Conservation (phyloP, 2,797 vertebrate genomes). For the Gymnopithys bicolor region DNA sequence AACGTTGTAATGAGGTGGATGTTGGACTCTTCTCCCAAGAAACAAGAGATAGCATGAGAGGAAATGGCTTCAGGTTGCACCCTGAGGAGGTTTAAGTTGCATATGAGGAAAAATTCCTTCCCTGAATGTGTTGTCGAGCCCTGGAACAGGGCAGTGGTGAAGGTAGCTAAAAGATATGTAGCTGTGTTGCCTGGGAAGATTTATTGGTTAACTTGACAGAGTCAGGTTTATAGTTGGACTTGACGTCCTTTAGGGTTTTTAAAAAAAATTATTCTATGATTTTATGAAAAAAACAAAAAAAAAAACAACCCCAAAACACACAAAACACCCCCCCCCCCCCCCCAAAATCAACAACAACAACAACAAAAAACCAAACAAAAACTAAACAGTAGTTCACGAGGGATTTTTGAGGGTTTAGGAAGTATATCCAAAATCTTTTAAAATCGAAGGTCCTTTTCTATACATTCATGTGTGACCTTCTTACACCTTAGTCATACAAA, state of each 20-base stretch:
- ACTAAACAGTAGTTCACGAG: rapidly evolving
- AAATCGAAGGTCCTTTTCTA: background rate
- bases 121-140: background rate
- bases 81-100: background rate
- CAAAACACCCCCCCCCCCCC: too few relatives aligned
- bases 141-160: background rate
- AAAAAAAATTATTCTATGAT: background rate
- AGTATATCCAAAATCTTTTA: background rate
- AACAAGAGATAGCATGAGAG: background rate
- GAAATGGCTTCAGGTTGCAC: background rate
- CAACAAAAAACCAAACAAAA: too few relatives aligned
- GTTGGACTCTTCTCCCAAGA: rapidly evolving
- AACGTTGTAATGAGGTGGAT: background rate
- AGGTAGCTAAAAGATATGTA: background rate
- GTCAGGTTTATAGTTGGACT: background rate
- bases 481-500: background rate
- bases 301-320: too few relatives aligned
- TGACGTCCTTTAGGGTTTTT: rapidly evolving
- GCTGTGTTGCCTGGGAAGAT: rapidly evolving
- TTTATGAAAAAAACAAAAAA: background rate
- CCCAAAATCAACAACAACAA: background rate
- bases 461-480: rapidly evolving
- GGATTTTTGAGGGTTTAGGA: rapidly evolving
- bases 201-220: background rate
- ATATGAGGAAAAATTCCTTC: background rate